phyloP scores from a whole-genome alignment of 2,888 invertebrate genomes.

The Pammene aurita region DNA sequence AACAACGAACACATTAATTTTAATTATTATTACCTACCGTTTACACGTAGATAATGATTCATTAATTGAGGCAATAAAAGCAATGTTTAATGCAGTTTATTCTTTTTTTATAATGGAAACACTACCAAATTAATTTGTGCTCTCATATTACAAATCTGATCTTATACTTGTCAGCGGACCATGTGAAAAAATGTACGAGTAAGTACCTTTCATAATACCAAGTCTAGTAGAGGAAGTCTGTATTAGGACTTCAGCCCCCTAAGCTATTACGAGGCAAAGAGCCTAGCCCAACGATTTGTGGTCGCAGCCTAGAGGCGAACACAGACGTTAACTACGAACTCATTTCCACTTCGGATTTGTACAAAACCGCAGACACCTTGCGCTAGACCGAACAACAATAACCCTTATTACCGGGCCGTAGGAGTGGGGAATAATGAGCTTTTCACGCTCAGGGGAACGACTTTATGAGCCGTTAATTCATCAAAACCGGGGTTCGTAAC shows the following conservation, averaged over 20 bases:
- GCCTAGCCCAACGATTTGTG: constrained; percentile 67
- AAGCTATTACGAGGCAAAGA: constrained; percentile 64
- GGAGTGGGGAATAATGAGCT: not conserved
- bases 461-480: constrained; percentile 52
- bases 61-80: too few species aligned
- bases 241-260: constrained; percentile 56
- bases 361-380: constrained; percentile 68
- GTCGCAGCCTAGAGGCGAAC: constrained; percentile 61
- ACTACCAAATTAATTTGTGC: too few species aligned
- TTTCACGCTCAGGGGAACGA: constrained; percentile 37
- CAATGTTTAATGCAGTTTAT: too few species aligned
- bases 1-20: too few species aligned
- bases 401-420: constrained; percentile 8
- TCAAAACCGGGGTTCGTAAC: constrained; percentile 46
- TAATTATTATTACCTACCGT: too few species aligned
- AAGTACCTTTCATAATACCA: too few species aligned
- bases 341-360: constrained; percentile 74
- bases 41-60: too few species aligned
- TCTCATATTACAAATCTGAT: too few species aligned
- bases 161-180: too few species aligned
- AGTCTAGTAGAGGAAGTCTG: not conserved
- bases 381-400: constrained; percentile 42
- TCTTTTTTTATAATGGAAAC: too few species aligned
- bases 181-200: too few species aligned
- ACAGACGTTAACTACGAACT: constrained; percentile 65